These are phyloP conservation scores for Brachynemurus nebulosus DNA, from an alignment of 2,888 invertebrate species.

Conservation along the genomic window DNA sequence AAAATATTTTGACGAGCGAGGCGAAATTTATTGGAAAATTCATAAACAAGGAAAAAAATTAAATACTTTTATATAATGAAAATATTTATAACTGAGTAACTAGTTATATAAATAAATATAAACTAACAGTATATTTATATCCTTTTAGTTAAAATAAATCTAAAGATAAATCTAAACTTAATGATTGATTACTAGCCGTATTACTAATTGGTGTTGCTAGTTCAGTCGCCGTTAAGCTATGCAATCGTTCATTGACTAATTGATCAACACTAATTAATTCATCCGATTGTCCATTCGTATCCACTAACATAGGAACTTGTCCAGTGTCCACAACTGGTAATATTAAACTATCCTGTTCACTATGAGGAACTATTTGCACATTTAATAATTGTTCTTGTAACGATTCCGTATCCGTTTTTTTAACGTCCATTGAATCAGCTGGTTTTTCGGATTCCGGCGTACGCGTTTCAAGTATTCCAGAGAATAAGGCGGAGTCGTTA, in stretches of 20 bases:
- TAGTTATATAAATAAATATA: neutral
- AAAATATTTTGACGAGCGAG: too few relatives aligned
- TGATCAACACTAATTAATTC: conserved; percentile 33
- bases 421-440: neutral
- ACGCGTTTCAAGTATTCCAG: too few relatives aligned
- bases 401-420: neutral
- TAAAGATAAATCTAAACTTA: conserved; percentile 26
- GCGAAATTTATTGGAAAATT: too few relatives aligned
- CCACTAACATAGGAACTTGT: conserved; percentile 24
- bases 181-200: conserved; percentile 24
- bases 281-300: conserved; percentile 29
- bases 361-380: conserved; percentile 4
- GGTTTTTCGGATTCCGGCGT: neutral
- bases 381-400: conserved; percentile 7
- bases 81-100: neutral
- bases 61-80: too few relatives aligned
- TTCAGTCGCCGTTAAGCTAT: conserved; percentile 29
- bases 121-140: neutral
- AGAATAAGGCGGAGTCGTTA: conserved; percentile 15
- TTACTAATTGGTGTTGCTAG: conserved; percentile 11
- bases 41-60: too few relatives aligned
- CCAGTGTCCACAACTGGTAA: conserved; percentile 23
- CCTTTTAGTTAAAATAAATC: conserved; percentile 5
- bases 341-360: conserved; percentile 19
- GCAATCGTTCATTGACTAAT: conserved; percentile 31